Percentiles rank a stretch among this genome's conserved stretches.
phyloP scores from a whole-genome alignment of 2,888 invertebrate genomes.

The Idaea straminata region DNA sequence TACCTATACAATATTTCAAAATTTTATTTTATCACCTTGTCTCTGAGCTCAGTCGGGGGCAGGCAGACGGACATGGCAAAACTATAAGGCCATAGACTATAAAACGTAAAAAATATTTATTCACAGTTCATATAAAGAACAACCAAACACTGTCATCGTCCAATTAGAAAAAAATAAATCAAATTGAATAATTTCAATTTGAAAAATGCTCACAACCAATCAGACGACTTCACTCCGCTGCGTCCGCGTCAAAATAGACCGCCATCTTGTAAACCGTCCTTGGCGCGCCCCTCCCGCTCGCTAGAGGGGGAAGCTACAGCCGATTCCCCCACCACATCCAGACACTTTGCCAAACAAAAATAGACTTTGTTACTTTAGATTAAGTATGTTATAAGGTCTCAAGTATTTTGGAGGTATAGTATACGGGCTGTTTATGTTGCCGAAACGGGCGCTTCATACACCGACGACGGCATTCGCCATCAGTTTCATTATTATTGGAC shows the following conservation, averaged over 20 bases:
- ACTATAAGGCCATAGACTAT: no score
- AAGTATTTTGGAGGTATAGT: conserved; percentile 46
- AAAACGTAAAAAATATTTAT: no score
- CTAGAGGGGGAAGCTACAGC: conserved; percentile 56
- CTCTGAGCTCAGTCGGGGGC: no score
- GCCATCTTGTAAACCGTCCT: conserved; percentile 75
- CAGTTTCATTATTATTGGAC: conserved; percentile 81
- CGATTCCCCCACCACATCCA: conserved; percentile 41
- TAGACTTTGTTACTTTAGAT: conserved; percentile 28
- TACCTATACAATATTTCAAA: no score
- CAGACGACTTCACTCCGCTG: conserved; percentile 32
- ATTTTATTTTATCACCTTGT: no score
- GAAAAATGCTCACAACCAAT: conserved; percentile 6
- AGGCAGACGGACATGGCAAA: no score
- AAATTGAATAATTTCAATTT: conserved; percentile 12
- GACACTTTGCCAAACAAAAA: conserved; percentile 34
- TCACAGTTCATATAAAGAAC: background rate
- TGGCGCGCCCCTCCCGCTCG: conserved; percentile 57
- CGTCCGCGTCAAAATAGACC: conserved; percentile 55
- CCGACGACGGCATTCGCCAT: conserved; percentile 75
- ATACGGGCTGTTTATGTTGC: conserved; percentile 80
- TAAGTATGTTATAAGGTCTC: conserved; percentile 34
- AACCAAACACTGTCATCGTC: background rate
- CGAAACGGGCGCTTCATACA: conserved; percentile 80
- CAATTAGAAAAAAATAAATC: conserved; percentile 3